Evolutionary conservation across 1,140 invertebrate genomes (phyloP).

Genomic region (Papilio polytes): DNA sequence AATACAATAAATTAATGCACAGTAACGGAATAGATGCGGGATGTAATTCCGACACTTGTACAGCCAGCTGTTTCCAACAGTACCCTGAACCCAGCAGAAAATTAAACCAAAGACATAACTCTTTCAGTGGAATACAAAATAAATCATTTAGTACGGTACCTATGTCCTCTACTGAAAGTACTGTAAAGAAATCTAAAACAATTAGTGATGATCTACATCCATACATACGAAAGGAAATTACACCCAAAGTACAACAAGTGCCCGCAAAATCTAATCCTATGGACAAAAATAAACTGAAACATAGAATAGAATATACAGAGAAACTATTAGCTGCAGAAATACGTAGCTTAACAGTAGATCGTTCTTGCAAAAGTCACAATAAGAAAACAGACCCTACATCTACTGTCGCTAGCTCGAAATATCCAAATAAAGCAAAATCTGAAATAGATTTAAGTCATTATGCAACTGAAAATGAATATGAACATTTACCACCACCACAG

Average conservation of each 20-base stretch:
- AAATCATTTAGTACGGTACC: conserved; percentile 63
- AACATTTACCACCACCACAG: conserved; percentile 92
- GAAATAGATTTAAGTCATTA: conserved; percentile 83
- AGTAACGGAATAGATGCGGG: conserved; percentile 75
- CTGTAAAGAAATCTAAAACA: conserved; percentile 78
- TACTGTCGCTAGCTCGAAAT: conserved; percentile 62
- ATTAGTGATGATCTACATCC: conserved; percentile 79
- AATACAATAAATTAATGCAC: conserved; percentile 80
- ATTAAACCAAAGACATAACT: conserved; percentile 79
- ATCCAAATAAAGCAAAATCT: conserved; percentile 84
- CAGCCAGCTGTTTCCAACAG: conserved; percentile 71
- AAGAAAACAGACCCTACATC: conserved; percentile 54
- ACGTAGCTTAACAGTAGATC: conserved; percentile 77
- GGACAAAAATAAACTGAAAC: conserved; percentile 74
- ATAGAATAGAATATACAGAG: conserved; percentile 82
- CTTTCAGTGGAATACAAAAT: conserved; percentile 78
- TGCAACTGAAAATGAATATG: conserved; percentile 86
- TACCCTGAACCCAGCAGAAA: conserved; percentile 60
- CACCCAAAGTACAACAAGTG: conserved; percentile 59
- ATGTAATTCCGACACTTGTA: conserved; percentile 78
- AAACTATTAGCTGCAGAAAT: conserved; percentile 82
- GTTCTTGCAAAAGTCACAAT: conserved; percentile 70
- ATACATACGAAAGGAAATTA: conserved; percentile 80
- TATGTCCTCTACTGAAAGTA: conserved; percentile 68
- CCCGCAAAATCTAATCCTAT: conserved; percentile 65